These are phyloP conservation scores for Ormyrus rosae DNA, from an alignment of 2,888 invertebrate genomes.

Conservation along the genomic window DNA sequence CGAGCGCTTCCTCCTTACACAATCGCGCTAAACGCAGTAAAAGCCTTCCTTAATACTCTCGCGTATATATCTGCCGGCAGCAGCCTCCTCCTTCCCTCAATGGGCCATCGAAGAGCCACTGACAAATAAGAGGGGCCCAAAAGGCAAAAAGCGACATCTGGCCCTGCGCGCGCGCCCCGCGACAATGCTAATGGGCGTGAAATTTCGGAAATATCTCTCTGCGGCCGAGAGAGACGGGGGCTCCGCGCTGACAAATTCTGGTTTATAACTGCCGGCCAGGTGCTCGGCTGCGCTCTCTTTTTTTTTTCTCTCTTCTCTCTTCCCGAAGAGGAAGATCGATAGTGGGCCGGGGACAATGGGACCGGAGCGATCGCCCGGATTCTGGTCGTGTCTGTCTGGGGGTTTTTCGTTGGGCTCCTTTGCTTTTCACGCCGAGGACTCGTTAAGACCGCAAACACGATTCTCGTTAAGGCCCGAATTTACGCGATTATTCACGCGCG, in stretches of 20 bases:
- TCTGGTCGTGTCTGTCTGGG: background rate
- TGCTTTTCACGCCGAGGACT: slow-evolving; percentile 1
- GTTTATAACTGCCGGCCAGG: slow-evolving; percentile 67
- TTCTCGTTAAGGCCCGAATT: slow-evolving; percentile 30
- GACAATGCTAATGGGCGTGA: slow-evolving; percentile 74
- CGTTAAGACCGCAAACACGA: slow-evolving; percentile 27
- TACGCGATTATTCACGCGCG: background rate
- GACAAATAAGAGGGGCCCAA: background rate
- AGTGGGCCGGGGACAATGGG: background rate
- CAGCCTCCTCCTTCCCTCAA: too few relatives aligned
- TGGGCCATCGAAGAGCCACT: too few relatives aligned
- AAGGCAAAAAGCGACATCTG: slow-evolving; percentile 60
- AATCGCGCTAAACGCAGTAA: background rate
- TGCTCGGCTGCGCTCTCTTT: slow-evolving; percentile 53
- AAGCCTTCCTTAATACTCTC: too few relatives aligned
- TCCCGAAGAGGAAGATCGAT: slow-evolving; percentile 26
- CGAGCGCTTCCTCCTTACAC: background rate
- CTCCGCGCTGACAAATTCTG: slow-evolving; percentile 72
- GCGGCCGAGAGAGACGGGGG: slow-evolving; percentile 53
- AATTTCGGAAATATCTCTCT: slow-evolving; percentile 69
- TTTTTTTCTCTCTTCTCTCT: background rate
- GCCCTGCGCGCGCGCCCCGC: slow-evolving; percentile 60
- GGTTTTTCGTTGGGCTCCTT: background rate
- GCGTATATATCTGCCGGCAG: too few relatives aligned
- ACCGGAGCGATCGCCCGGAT: background rate